These are phyloP conservation scores for Pinna nobilis DNA, from an alignment of 1,140 invertebrate species.

Conservation along the genomic window DNA sequence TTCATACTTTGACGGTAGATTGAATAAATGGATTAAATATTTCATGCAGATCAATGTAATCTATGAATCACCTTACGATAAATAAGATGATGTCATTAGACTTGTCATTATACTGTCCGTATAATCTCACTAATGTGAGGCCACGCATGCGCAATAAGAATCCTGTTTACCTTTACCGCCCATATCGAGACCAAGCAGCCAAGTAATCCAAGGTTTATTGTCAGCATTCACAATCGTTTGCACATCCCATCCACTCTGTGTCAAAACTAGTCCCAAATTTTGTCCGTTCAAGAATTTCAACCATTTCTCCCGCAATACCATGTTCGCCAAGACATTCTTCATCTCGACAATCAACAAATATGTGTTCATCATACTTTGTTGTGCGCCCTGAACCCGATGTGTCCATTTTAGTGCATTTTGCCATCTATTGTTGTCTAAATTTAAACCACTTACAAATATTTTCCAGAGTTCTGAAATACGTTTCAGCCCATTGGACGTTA, in stretches of 20 bases:
- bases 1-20: too few species aligned
- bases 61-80: too few species aligned
- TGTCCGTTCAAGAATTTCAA: not conserved
- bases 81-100: too few species aligned
- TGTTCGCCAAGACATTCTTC: not conserved
- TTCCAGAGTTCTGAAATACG: too few species aligned
- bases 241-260: slow-evolving; percentile 11
- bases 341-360: slow-evolving; percentile 6
- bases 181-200: slow-evolving; percentile 3
- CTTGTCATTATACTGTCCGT: too few species aligned
- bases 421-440: too few species aligned
- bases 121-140: not conserved
- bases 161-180: slow-evolving; percentile 13
- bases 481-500: not conserved
- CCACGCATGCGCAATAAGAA: not conserved
- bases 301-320: not conserved
- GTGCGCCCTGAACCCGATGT: not conserved
- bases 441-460: too few species aligned
- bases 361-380: too few species aligned
- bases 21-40: too few species aligned
- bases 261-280: not conserved
- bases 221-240: not conserved
- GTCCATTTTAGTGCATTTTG: too few species aligned
- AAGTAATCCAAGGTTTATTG: slow-evolving; percentile 9
- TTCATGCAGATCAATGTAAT: too few species aligned